Base-by-base conservation (phyloP, 2,888 invertebrate genomes). In the Parascotia fuliginaria region DNA sequence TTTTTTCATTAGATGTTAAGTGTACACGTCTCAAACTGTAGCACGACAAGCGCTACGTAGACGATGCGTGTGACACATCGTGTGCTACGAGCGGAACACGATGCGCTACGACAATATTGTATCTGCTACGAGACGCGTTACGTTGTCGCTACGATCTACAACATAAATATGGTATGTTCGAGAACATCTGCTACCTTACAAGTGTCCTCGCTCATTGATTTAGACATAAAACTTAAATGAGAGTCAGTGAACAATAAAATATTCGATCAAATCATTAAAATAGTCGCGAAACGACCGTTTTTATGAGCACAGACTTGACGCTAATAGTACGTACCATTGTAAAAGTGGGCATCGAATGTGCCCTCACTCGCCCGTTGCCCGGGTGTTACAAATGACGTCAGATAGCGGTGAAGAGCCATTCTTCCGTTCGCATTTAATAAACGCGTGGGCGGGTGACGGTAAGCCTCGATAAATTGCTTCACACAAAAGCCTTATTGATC, bases 401-500 rank as follows among this genome's bases (percentile, higher is more conserved):
- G 32, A 32, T 32, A 32, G 32, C 32, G 32, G 32, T 32, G 32
- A 32, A 13, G 32, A 32, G 32, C 13, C 32, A 32, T 32, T 32
- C 32, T 32, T 32, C 32, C 32, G 29, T 6, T 32, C 32, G 5
- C 32, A 14, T 32, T 32, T 32, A 32, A 32, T 32, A 32, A 32
- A 14, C 32, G 32, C 32, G 13, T 13, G 14, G 14, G 13, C 14
- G 13, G 13, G 14, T 9, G 13, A 32, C 32, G 29, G 29, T 29
- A 11, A 29, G 29, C 29, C 29, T 29, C 29, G 29, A 29, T 29
- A 29, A 29, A 29, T 29, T 29, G 29, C 32, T 1, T 14, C 32
- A 14, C 32, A 32, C 32, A 32, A 32, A 32, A 32, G 32, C 32
- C 32, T 32, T 32, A 32, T 32, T 32, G 32, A 32, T 32, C 32